Conservation (phyloP, 2,797 vertebrate species). For the Scarus forsteni region DNA sequence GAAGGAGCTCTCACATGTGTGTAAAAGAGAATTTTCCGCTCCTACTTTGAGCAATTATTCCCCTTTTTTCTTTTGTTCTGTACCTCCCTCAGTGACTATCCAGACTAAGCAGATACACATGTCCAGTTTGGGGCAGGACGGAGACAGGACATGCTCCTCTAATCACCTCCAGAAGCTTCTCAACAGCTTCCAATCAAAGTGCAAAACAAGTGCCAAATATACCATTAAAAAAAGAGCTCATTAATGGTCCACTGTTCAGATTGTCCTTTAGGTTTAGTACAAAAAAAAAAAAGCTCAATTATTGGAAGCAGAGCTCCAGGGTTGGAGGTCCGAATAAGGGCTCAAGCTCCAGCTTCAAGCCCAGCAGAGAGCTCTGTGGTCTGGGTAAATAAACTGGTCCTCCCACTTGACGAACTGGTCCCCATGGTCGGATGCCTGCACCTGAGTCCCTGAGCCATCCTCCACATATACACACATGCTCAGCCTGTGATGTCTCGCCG, state of each 20-base stretch:
- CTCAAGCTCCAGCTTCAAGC: slow-evolving; percentile 42
- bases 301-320: slow-evolving; percentile 34
- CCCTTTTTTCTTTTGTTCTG: slow-evolving; percentile 41
- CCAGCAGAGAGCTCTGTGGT: slow-evolving; percentile 47
- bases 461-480: slow-evolving; percentile 39
- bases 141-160: slow-evolving; percentile 29
- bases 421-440: slow-evolving; percentile 46
- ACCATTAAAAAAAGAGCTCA: slow-evolving; percentile 30
- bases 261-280: slow-evolving; percentile 26
- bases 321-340: slow-evolving; percentile 45
- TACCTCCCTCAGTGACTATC: slow-evolving; percentile 46
- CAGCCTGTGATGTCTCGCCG: slow-evolving; percentile 47
- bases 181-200: slow-evolving; percentile 42
- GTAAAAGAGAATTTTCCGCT: slow-evolving; percentile 23
- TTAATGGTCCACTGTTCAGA: slow-evolving; percentile 27
- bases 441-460: slow-evolving; percentile 69
- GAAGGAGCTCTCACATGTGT: slow-evolving; percentile 56
- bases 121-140: slow-evolving; percentile 51
- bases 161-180: slow-evolving; percentile 38
- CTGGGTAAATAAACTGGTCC: slow-evolving; percentile 52
- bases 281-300: slow-evolving; percentile 53
- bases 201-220: slow-evolving; percentile 39
- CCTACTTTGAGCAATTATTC: slow-evolving; percentile 31
- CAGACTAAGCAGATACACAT: slow-evolving; percentile 41
- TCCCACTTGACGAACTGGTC: slow-evolving; percentile 57